Base-by-base conservation (phyloP, 2,113 vertebrate genomes). In the Reinhardtius hippoglossoides region DNA sequence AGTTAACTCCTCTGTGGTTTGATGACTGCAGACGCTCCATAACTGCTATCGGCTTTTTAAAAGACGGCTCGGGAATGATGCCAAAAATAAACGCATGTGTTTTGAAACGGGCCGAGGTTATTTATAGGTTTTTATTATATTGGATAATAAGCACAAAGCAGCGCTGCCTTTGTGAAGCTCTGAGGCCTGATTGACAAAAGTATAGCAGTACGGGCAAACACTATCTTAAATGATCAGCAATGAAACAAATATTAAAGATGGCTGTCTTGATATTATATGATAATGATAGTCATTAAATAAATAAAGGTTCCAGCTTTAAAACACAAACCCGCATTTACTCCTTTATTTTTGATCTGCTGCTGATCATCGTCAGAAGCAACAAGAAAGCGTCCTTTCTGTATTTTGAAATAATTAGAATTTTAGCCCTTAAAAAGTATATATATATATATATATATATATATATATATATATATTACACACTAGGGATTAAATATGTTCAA, bases 1-100 rank as follows among this genome's bases (percentile, higher is more conserved):
- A 87, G 86, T 90, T 86, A 88, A 89, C 84, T 88, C 87, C 84
- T 83, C 86, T 81, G 84, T 76, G 74, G 85, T 88, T 81, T 82
- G 85, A 58, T 40, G 44, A 56, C 79, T 71, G 77, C 79, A 65
- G 66, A 44, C 24, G 27, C 80, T 78, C 74, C 54, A 54, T 65
- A 42, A 63, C 81, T 65, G 54, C 66, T 54, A 67, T 74, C 50
- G 20, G 80, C 87, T 74, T 76, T 71, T 87, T 54, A 21, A 80
- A 76, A 67, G 78, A 72, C 27, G 59, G 61, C 52, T 71, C 31
- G 35, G 59, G 65, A 72, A 78, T 59, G 57, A 79, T n/a, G 27
- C 76, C 67, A 82, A 69, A 86, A 80, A 82, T 79, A 73, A 76
- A 85, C 61, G 27, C 21, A 40, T 20, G 48, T 71, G 27, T 73